phyloP scores from a whole-genome alignment of 1,140 invertebrate species.

The Zaprionus tsacasi region DNA sequence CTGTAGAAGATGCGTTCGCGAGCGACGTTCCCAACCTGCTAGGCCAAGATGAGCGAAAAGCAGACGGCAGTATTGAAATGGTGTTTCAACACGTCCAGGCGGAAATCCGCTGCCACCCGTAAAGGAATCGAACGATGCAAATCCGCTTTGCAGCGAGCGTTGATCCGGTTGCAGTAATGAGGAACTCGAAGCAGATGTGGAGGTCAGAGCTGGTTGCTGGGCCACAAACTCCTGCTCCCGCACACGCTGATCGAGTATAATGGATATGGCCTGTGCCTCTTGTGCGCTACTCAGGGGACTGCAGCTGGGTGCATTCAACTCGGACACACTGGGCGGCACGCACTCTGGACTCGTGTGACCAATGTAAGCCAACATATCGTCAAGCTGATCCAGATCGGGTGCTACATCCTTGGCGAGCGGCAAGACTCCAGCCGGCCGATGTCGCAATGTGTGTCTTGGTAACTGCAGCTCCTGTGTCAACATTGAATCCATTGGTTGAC shows the following conservation, averaged over 20 bases:
- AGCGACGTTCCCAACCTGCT: slow-evolving; percentile 94
- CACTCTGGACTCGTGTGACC: slow-evolving; percentile 97
- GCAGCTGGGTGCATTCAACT: slow-evolving; percentile 89
- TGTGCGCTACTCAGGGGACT: slow-evolving; percentile 88
- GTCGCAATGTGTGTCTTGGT: slow-evolving; percentile 88
- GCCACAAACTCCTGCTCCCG: slow-evolving; percentile 90
- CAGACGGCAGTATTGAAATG: slow-evolving; percentile 93
- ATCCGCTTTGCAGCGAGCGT: slow-evolving; percentile 61
- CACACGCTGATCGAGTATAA: slow-evolving; percentile 92
- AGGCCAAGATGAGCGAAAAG: slow-evolving; percentile 96
- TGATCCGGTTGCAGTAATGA: slow-evolving; percentile 64
- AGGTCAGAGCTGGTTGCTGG: slow-evolving; percentile 70
- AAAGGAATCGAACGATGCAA: slow-evolving; percentile 74
- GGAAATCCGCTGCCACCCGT: slow-evolving; percentile 49
- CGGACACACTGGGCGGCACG: slow-evolving; percentile 88
- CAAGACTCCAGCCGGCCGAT: slow-evolving; percentile 89
- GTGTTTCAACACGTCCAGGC: slow-evolving; percentile 68
- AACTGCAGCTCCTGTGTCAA: slow-evolving; percentile 53
- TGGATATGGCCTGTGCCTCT: slow-evolving; percentile 93
- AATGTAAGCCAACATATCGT: slow-evolving; percentile 96
- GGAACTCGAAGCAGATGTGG: slow-evolving; percentile 42
- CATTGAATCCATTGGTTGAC: slow-evolving; percentile 73
- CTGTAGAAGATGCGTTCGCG: slow-evolving; percentile 93
- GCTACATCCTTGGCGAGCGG: slow-evolving; percentile 93
- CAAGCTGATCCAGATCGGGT: slow-evolving; percentile 95